Evolutionary conservation across 2,113 vertebrate species (phyloP).

Genomic region (Tragelaphus imberbis): DNA sequence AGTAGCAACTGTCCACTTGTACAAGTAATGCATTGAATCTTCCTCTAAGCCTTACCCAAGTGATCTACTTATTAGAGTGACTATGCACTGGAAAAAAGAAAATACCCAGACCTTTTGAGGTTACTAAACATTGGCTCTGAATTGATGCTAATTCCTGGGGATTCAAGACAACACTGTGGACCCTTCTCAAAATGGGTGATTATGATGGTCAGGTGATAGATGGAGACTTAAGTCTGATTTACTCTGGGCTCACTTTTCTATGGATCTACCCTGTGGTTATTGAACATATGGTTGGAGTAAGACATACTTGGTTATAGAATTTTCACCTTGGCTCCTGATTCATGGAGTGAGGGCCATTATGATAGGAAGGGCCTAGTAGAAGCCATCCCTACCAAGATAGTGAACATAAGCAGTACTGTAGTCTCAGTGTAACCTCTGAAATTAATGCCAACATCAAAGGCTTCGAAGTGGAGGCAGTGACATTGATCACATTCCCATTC

Average conservation of each 20-base stretch:
- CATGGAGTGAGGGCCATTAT: background rate
- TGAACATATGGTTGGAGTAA: background rate
- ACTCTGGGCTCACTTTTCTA: background rate
- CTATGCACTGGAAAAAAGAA: background rate
- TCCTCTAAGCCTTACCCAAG: background rate
- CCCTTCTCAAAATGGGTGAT: background rate
- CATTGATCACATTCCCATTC: background rate
- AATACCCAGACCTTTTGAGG: background rate
- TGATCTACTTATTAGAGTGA: background rate
- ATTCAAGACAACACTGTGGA: background rate
- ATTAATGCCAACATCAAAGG: background rate
- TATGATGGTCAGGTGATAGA: background rate
- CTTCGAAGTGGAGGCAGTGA: background rate
- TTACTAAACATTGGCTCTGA: background rate
- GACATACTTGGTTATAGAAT: background rate
- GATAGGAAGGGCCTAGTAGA: background rate
- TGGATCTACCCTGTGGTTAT: background rate
- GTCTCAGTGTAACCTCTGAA: background rate
- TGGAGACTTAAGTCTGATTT: background rate
- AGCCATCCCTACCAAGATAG: background rate
- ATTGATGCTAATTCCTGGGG: background rate
- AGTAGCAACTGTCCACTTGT: background rate
- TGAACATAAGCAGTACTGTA: background rate
- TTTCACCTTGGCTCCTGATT: background rate
- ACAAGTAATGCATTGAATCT: background rate